A percentile compares a stretch with the other conserved stretches of the same genome.
phyloP scores from a whole-genome alignment of 1,140 invertebrate genomes.

The Chrysomallon squamiferum region DNA sequence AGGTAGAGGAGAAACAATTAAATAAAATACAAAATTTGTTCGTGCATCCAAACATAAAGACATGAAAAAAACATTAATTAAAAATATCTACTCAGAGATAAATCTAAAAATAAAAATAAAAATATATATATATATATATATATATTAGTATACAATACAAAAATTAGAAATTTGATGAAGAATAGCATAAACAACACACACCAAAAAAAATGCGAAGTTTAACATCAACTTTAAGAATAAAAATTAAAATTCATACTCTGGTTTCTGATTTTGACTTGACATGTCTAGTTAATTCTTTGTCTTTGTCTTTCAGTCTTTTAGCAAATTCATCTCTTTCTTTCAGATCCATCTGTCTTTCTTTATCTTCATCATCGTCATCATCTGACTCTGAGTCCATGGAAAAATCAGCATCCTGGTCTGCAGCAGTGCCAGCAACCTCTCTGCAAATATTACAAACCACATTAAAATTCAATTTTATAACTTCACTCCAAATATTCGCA shows the following conservation, averaged over 20 bases:
- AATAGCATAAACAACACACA: no score
- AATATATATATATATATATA: no score
- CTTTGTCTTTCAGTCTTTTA: conserved; percentile 83
- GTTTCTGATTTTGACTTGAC: conserved; percentile 73
- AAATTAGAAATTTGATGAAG: no score
- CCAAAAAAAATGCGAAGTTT: no score
- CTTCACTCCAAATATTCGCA: background rate
- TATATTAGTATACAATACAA: no score
- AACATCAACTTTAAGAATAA: no score
- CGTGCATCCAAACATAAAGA: no score
- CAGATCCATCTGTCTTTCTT: conserved; percentile 78
- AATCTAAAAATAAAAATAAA: no score
- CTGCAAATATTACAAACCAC: background rate
- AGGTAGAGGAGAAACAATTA: no score
- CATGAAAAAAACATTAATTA: no score
- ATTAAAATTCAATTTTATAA: background rate
- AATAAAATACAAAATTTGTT: no score
- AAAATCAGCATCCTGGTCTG: conserved; percentile 22
- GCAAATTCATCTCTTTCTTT: conserved; percentile 95
- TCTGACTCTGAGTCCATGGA: conserved; percentile 35
- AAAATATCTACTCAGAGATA: no score
- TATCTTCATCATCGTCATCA: conserved; percentile 56
- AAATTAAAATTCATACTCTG: conserved; percentile 64
- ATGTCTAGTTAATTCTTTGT: conserved; percentile 88
- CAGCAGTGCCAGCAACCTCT: conserved; percentile 18